These are phyloP conservation scores for Coecobrya sp. DNA, from an alignment of 2,888 invertebrate species.

Conservation along the genomic window DNA sequence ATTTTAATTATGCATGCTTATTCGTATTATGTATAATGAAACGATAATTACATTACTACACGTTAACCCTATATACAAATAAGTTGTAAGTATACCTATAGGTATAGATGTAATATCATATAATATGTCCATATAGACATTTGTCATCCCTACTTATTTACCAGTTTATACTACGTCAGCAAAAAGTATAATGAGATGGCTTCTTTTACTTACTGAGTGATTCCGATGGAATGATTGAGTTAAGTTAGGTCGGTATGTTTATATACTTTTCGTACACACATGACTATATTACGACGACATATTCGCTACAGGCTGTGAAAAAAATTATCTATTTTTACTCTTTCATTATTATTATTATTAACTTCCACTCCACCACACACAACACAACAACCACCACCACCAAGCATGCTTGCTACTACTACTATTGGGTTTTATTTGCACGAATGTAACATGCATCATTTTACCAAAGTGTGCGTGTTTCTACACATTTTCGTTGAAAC, in stretches of 20 bases:
- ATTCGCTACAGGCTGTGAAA: slow-evolving; percentile 50
- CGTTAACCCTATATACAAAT: neutral
- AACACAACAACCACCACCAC: neutral
- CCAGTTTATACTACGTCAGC: slow-evolving; percentile 39
- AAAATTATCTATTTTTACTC: slow-evolving; percentile 67
- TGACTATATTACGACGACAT: neutral
- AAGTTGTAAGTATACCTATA: neutral
- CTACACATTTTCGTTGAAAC: slow-evolving; percentile 59
- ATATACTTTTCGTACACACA: neutral
- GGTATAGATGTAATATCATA: neutral
- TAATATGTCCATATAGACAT: slow-evolving; percentile 32
- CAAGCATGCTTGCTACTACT: neutral
- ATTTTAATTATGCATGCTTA: neutral
- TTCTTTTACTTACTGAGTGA: neutral
- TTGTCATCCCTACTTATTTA: slow-evolving; percentile 56
- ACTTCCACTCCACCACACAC: neutral
- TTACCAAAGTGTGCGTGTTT: slow-evolving; percentile 59
- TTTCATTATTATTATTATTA: slow-evolving; percentile 46
- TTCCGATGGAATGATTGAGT: neutral
- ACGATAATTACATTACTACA: neutral
- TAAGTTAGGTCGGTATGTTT: slow-evolving; percentile 59
- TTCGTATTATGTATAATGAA: neutral
- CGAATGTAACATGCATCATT: slow-evolving; percentile 1
- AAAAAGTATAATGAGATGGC: slow-evolving; percentile 16
- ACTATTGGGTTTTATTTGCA: slow-evolving; percentile 23